Base-by-base conservation (phyloP, 2,888 invertebrate species). In the Callyntrura guangdongensis region DNA sequence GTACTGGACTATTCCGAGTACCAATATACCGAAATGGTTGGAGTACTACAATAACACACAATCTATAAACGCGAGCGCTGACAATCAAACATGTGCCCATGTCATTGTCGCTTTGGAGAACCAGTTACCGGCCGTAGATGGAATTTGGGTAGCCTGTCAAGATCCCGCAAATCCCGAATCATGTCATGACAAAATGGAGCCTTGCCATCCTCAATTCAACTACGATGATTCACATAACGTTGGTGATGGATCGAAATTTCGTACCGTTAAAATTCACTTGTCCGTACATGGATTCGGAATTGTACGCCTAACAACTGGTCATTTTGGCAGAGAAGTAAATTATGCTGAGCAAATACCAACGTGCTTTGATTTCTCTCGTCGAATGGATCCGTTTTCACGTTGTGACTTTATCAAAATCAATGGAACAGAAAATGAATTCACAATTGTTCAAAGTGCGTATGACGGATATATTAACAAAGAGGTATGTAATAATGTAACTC, bases 11-110 rank as follows among this genome's bases (percentile, higher is more conserved):
- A 49, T 25, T 67, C 67, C 49, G 0, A 25, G 1, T 0, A 1
- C 4, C 5, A 27, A 0, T 4, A 8, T 59, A n/a, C 17, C 47
- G 2, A 47, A 36, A 56, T 85, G 72, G 72, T 72, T 85, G 27
- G 81, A 87, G 20, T 87, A 87, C 53, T 87, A 87, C 67, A 36
- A 81, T 27, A 17, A 56, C 36, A 87, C 27, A 6, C 5, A 9
- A 9, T 1, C 47, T 0, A 25, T 86, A 2, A n/a, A 61, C 11
- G n/a, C 8, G 0, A 14, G 11, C 9, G 49, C 27, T 1, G 20
- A 74, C 36, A 6, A 11, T 0, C 17, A 12, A 14, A 36, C 11
- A 6, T 86, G 86, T 14, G 53, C 86, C 0, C 36, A 53, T 14
- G 17, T 27, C 9, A 25, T 69, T 6, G 0, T n/a, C 4, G 36